Base-by-base conservation (phyloP, 2,113 vertebrate species). In the Passer montanus region DNA sequence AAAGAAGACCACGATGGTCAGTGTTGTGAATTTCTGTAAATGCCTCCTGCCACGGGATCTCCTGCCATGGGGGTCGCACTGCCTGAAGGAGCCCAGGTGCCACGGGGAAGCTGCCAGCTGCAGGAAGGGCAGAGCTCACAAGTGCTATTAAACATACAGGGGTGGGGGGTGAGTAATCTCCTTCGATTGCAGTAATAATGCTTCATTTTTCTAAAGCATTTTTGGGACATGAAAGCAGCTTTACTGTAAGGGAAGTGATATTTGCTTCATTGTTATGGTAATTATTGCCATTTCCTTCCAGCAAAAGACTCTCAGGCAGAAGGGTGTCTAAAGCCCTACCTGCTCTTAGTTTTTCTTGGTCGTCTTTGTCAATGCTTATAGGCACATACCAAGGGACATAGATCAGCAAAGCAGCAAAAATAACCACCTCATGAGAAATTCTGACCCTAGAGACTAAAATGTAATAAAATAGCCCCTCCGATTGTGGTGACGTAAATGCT, bases 251-350 rank as follows among this genome's bases (percentile, higher is more conserved):
- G 94, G 91, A 95, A 96, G 82, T 79, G 89, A 91, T 93, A 95
- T 80, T 95, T 73, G 55, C 81, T 89, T 82, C 89, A 87, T 63
- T 96, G 91, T 94, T 93, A 87, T 9, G 63, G 72, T 81, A 92
- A 88, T 88, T 67, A 89, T 62, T 63, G 60, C 63, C 8, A 21
- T 80, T 96, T 96, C 92, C 92, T 95, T 88, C 79, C 83, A 88
- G 72, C 6, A 1, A 84, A 84, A 73, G 62, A n/a, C 27, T 82
- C 56, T 53, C 2, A 1, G 67, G 47, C 72, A 86, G 56, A 35
- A 55, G 31, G 21, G n/a, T 82, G 33, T 80, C 52, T 94, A 78
- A 52, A 58, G 59, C 37, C 50, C 58, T 63, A 67, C 60, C 87
- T 74, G 41, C 22, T 59, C 22, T 50, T 77, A 9, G 69, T 60